Base-by-base conservation (phyloP, 2,113 vertebrate species). In the Phylloscopus trochilus region DNA sequence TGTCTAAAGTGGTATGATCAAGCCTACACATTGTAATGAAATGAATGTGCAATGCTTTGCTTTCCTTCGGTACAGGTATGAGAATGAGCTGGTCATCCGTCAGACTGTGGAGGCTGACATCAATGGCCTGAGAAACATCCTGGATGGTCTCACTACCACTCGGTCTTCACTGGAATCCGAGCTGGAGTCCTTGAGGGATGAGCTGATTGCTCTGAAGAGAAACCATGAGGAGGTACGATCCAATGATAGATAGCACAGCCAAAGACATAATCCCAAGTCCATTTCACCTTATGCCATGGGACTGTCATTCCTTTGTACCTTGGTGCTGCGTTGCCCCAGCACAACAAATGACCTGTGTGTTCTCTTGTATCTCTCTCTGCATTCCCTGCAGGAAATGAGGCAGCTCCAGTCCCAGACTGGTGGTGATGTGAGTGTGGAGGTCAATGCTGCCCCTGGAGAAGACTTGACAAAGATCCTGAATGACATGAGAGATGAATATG, bases 401-500 rank as follows among this genome's bases (percentile, higher is more conserved):
- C 88, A 94, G 73, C 16, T 96, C 41, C 95, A 96, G 11, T 86
- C 97, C 35, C 95, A 95, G 4, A 96, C 83, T 2, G 47, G 81
- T 23, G 97, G 97, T 0, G 95, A 97, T 9, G 97, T 98, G 46
- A 95, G 37, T 0, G 97, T 98, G 95, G 97, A 98, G 56, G 97
- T 98, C 89, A 97, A 97, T 2, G 94, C 97, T 28, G 78, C 92
- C 22, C 97, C 97, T 9, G 91, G 97, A 3, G 19, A 43, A 47
- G 97, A 98, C 27, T 37, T 98, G 60, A 96, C 96, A 15, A 89
- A 96, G 92, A 19, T 8, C 10, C 97, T 98, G 26, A 97, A 94
- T 1, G 72, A 97, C 18, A 83, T 99, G 91, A 97, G 98, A 10
- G 1, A 11, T 4, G 98, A 99, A 70, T 99, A 99, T 0, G 99